A percentile compares a stretch with the other conserved stretches of the same genome.
These are phyloP conservation scores for Campoplex nolae DNA, from an alignment of 2,888 invertebrate species.

Conservation along the genomic window DNA sequence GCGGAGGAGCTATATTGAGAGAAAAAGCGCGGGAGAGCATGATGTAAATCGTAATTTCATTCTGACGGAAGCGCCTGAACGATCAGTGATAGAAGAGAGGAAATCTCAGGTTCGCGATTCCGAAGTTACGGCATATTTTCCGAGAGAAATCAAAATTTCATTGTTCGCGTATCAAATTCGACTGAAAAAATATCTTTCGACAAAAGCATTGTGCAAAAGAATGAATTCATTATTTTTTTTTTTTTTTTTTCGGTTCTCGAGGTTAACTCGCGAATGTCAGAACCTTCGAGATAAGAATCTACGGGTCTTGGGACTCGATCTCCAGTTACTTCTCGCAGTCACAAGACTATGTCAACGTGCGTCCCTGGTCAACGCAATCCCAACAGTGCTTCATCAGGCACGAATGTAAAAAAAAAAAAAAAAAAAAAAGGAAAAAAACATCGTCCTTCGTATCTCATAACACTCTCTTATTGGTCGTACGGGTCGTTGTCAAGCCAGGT, in stretches of 20 bases:
- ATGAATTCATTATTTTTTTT: conserved; percentile 2
- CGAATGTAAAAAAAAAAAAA: conserved; percentile 24
- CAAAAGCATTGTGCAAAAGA: neutral
- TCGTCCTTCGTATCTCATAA: conserved; percentile 39
- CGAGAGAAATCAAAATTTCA: neutral
- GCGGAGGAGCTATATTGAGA: conserved; percentile 14
- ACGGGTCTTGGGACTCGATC: conserved; percentile 57
- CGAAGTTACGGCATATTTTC: neutral
- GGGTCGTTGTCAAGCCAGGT: neutral
- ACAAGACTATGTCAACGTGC: conserved; percentile 9
- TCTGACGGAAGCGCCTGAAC: neutral
- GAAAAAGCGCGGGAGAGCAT: conserved; percentile 12
- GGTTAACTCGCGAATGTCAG: conserved; percentile 75
- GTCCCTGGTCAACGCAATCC: conserved; percentile 53
- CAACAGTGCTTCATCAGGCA: conserved; percentile 35
- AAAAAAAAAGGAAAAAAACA: conserved; percentile 17
- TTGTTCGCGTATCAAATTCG: neutral
- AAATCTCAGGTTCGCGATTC: too few relatives aligned
- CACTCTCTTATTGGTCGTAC: neutral
- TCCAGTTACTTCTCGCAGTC: conserved; percentile 62
- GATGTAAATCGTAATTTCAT: conserved; percentile 14
- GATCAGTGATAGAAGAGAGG: too few relatives aligned
- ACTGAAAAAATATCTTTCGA: neutral
- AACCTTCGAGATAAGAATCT: conserved; percentile 78
- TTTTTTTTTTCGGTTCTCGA: neutral